These are phyloP conservation scores for Mercenaria mercenaria DNA, from an alignment of 1,140 invertebrate genomes.

Conservation along the genomic window DNA sequence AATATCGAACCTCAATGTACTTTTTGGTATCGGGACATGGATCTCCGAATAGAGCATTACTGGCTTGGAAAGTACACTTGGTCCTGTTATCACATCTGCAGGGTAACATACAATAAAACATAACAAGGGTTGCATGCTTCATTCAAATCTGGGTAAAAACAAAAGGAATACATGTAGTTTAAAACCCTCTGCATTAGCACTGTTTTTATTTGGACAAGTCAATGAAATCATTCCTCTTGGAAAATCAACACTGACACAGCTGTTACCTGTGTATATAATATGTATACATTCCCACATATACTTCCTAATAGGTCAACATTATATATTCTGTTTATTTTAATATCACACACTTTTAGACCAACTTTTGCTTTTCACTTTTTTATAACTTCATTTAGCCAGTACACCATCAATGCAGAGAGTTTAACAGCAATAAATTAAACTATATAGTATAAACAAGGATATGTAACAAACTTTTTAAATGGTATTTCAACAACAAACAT, in stretches of 20 bases:
- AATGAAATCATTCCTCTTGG: background rate
- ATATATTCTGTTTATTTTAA: too few relatives aligned
- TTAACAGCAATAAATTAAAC: background rate
- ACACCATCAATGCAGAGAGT: background rate
- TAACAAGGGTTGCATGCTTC: slow-evolving; percentile 19
- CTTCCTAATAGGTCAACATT: too few relatives aligned
- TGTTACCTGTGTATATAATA: background rate
- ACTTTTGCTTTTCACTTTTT: too few relatives aligned
- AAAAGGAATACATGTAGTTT: background rate
- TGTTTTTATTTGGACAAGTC: background rate
- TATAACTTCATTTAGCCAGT: too few relatives aligned
- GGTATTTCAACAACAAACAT: background rate
- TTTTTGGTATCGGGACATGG: slow-evolving; percentile 97
- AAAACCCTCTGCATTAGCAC: too few relatives aligned
- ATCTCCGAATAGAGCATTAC: slow-evolving; percentile 91
- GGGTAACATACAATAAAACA: slow-evolving; percentile 12
- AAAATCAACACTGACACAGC: background rate
- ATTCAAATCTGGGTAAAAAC: background rate
- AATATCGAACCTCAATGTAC: slow-evolving; percentile 98
- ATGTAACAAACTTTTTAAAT: background rate
- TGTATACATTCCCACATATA: too few relatives aligned
- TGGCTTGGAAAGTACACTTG: slow-evolving; percentile 68
- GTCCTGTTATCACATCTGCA: slow-evolving; percentile 74
- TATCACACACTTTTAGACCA: too few relatives aligned
- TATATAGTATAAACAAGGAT: background rate